These are phyloP conservation scores for Kryphioiulus occultus DNA, from an alignment of 2,888 invertebrate genomes.

Conservation along the genomic window DNA sequence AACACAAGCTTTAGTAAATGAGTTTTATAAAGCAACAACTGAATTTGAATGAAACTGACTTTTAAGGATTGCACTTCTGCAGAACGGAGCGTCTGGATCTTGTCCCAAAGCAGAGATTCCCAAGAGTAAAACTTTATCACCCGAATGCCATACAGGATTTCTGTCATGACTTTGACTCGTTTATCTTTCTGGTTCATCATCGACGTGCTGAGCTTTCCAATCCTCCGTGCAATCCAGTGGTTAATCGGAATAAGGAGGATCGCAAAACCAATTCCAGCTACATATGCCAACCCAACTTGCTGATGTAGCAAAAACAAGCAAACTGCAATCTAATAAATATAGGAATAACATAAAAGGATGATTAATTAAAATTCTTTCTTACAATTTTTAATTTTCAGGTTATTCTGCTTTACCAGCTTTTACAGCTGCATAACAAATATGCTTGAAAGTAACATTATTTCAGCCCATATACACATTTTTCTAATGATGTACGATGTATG, in stretches of 20 bases:
- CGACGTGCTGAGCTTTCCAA: slow-evolving; percentile 80
- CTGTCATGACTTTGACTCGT: slow-evolving; percentile 85
- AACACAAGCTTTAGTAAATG: background rate
- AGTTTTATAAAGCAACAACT: too few relatives aligned
- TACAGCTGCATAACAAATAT: too few relatives aligned
- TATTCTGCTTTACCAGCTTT: too few relatives aligned
- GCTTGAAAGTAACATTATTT: too few relatives aligned
- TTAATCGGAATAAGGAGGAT: slow-evolving; percentile 91
- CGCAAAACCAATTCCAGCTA: slow-evolving; percentile 88
- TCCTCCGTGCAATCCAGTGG: slow-evolving; percentile 85
- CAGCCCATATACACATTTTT: too few relatives aligned
- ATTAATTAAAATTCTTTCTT: too few relatives aligned
- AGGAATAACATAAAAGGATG: background rate
- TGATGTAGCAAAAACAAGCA: slow-evolving; percentile 83
- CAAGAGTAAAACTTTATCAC: slow-evolving; percentile 92
- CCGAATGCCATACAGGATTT: slow-evolving; percentile 85
- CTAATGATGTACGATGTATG: too few relatives aligned
- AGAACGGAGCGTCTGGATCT: slow-evolving; percentile 65
- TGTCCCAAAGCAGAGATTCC: slow-evolving; percentile 84
- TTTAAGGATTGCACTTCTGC: slow-evolving; percentile 80
- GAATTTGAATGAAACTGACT: slow-evolving; percentile 52
- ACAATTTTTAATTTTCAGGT: too few relatives aligned
- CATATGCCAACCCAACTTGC: slow-evolving; percentile 89
- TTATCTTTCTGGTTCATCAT: slow-evolving; percentile 92
- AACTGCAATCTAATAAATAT: slow-evolving; percentile 71